Percentiles rank a stretch among this genome's conserved stretches.
These are phyloP conservation scores for Danio albolineatus DNA, from an alignment of 2,797 vertebrate species.

Conservation along the genomic window DNA sequence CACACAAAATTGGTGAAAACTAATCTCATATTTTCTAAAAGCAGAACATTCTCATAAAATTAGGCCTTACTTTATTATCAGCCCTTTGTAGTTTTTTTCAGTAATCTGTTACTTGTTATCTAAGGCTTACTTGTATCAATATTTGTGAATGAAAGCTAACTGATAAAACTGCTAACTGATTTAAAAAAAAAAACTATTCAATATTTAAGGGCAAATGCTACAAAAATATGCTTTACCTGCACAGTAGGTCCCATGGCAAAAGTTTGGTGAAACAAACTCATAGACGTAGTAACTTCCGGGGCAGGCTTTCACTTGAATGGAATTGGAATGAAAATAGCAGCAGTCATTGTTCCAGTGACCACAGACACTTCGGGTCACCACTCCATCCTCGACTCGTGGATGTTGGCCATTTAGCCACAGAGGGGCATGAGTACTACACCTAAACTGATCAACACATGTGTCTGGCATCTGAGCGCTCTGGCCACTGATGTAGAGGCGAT, in stretches of 20 bases:
- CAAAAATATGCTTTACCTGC: not conserved
- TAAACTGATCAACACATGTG: constrained; percentile 18
- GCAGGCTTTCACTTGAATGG: constrained; percentile 41
- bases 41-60: too few species aligned
- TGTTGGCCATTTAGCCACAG: constrained; percentile 47
- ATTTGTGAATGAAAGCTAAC: too few species aligned
- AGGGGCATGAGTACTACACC: constrained; percentile 31
- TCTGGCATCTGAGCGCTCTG: constrained; percentile 33
- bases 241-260: constrained; percentile 18
- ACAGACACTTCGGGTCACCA: constrained; percentile 18
- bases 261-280: not conserved
- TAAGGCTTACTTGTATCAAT: too few species aligned
- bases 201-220: too few species aligned
- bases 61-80: too few species aligned
- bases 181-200: too few species aligned
- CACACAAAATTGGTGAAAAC: too few species aligned
- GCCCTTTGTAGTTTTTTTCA: too few species aligned
- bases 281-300: constrained; percentile 24
- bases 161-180: too few species aligned
- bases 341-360: constrained; percentile 3
- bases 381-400: constrained; percentile 25
- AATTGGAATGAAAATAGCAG: constrained; percentile 20
- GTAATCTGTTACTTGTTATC: too few species aligned
- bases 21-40: too few species aligned
- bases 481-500: constrained; percentile 20